phyloP scores from a whole-genome alignment of 2,888 invertebrate species.

The Theristus sp. region DNA sequence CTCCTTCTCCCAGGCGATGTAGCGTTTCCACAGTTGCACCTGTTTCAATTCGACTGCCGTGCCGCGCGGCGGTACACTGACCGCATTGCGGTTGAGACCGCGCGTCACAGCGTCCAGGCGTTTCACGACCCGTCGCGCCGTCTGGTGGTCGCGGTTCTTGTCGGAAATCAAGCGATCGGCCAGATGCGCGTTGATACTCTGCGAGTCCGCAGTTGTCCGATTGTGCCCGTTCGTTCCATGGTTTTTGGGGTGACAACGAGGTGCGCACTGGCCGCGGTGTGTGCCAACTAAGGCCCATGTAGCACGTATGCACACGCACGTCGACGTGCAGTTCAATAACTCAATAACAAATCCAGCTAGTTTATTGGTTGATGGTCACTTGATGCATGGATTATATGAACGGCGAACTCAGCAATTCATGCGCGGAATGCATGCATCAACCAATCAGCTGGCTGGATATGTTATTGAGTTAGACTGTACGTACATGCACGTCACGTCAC shows the following conservation, averaged over 20 bases:
- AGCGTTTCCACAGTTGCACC: slow-evolving; percentile 95
- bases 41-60: slow-evolving; percentile 27
- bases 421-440: too few relatives aligned
- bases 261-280: too few relatives aligned
- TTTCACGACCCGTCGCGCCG: slow-evolving; percentile 62
- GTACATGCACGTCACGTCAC: too few relatives aligned
- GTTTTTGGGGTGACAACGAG: too few relatives aligned
- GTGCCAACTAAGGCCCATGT: too few relatives aligned
- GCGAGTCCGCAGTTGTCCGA: slow-evolving; percentile 31
- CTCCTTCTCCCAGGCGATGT: slow-evolving; percentile 85
- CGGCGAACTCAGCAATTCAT: too few relatives aligned
- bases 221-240: too few relatives aligned
- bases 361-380: too few relatives aligned
- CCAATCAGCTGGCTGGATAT: too few relatives aligned
- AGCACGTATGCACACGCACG: not conserved
- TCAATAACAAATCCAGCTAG: too few relatives aligned
- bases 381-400: too few relatives aligned
- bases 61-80: slow-evolving; percentile 76
- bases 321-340: not conserved
- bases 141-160: slow-evolving; percentile 87
- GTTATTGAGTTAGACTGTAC: too few relatives aligned
- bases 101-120: slow-evolving; percentile 84
- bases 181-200: slow-evolving; percentile 65
- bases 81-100: slow-evolving; percentile 67
- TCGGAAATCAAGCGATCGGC: slow-evolving; percentile 97